Percentiles rank a stretch among this genome's conserved stretches.
Evolutionary conservation across 2,113 vertebrate species (phyloP).

Genomic region (Hipposideros armiger): DNA sequence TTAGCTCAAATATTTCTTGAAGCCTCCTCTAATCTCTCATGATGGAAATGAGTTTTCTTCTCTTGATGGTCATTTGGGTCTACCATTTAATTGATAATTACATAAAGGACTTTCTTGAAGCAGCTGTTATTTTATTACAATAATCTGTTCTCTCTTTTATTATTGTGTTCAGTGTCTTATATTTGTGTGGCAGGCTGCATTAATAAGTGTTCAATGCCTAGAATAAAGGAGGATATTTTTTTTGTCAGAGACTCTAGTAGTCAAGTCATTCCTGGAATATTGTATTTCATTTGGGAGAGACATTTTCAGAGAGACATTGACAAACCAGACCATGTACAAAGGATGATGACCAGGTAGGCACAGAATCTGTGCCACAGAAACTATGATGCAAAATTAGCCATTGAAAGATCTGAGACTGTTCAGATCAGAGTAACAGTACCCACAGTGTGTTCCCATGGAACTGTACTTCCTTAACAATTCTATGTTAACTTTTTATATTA

Average conservation of each 20-base stretch:
- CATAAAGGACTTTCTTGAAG: neutral
- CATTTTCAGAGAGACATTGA: neutral
- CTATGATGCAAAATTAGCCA: neutral
- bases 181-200: neutral
- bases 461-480: neutral
- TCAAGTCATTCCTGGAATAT: neutral
- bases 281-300: neutral
- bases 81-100: neutral
- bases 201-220: neutral
- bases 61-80: neutral
- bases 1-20: neutral
- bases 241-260: neutral
- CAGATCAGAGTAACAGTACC: neutral
- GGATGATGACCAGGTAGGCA: neutral
- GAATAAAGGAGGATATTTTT: neutral
- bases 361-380: neutral
- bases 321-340: neutral
- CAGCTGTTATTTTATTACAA: conserved; percentile 3
- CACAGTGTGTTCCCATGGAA: neutral
- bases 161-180: neutral
- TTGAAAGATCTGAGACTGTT: neutral
- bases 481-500: neutral
- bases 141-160: neutral
- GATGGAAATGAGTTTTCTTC: neutral
- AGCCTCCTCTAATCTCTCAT: neutral